phyloP scores from a whole-genome alignment of 2,113 vertebrate species.

The Hydrochoerus hydrochaeris region DNA sequence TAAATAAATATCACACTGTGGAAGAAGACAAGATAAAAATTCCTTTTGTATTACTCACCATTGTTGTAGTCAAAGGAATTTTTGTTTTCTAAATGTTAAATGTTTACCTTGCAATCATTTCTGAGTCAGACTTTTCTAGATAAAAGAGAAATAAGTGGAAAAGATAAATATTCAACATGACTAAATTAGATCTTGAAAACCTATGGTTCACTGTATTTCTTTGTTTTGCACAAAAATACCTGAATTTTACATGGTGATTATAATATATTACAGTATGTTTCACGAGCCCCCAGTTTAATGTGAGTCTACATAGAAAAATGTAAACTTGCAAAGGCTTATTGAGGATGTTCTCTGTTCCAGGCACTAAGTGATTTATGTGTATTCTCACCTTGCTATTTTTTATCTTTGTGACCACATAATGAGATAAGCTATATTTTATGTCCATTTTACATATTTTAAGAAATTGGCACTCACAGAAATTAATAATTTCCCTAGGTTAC shows the following conservation, averaged over 20 bases:
- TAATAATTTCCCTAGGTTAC: not conserved
- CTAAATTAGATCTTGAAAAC: not conserved
- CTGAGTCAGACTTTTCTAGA: not conserved
- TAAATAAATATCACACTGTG: not conserved
- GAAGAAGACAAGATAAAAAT: not conserved
- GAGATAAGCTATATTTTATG: not conserved
- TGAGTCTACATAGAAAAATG: not conserved
- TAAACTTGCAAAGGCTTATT: not conserved
- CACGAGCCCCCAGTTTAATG: not conserved
- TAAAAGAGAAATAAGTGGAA: not conserved
- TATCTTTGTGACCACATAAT: not conserved
- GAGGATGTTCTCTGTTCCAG: not conserved
- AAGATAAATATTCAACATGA: not conserved
- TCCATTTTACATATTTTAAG: not conserved
- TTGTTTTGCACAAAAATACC: not conserved
- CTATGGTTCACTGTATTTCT: not conserved
- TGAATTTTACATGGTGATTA: not conserved
- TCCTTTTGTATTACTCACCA: not conserved
- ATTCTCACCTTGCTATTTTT: not conserved
- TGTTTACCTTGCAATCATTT: not conserved
- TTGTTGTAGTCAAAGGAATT: not conserved
- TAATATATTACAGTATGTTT: not conserved
- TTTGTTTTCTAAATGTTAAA: not conserved
- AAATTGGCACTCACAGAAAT: not conserved
- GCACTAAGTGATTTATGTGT: not conserved